Conservation (phyloP, 1,140 invertebrate species). For the Metaphire vulgaris region DNA sequence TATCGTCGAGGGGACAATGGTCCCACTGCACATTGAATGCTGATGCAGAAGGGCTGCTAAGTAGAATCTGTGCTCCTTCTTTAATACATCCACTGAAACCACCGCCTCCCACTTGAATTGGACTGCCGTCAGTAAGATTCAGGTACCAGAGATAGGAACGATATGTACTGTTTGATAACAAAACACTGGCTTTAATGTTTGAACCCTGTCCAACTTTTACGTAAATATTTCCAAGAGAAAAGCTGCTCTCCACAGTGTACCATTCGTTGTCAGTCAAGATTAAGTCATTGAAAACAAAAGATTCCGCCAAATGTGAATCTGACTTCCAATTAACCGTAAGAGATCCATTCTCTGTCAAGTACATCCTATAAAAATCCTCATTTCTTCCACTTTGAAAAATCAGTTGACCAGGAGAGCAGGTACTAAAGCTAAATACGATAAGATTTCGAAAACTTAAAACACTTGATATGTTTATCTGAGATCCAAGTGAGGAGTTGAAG, state of each 20-base stretch:
- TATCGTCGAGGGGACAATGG: slow-evolving; percentile 60
- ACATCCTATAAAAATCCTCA: slow-evolving; percentile 31
- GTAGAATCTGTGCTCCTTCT: slow-evolving; percentile 72
- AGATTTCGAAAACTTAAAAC: slow-evolving; percentile 20
- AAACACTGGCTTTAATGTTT: slow-evolving; percentile 21
- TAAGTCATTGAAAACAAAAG: neutral
- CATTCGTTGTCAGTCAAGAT: slow-evolving; percentile 31
- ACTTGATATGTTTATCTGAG: slow-evolving; percentile 13
- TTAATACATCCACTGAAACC: slow-evolving; percentile 71
- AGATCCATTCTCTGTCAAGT: slow-evolving; percentile 25
- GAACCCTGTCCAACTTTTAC: slow-evolving; percentile 29
- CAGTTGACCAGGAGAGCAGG: slow-evolving; percentile 34
- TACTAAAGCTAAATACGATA: slow-evolving; percentile 36
- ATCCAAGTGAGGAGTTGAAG: slow-evolving; percentile 12
- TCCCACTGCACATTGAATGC: slow-evolving; percentile 66
- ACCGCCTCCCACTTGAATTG: slow-evolving; percentile 63
- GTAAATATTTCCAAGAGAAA: slow-evolving; percentile 30
- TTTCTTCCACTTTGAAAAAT: slow-evolving; percentile 32
- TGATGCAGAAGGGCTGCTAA: slow-evolving; percentile 59
- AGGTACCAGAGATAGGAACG: slow-evolving; percentile 54
- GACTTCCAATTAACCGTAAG: slow-evolving; percentile 24
- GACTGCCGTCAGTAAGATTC: slow-evolving; percentile 57
- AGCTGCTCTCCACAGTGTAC: slow-evolving; percentile 33
- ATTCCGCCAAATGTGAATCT: neutral
- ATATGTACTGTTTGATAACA: slow-evolving; percentile 70